Evolutionary conservation across 2,113 vertebrate genomes (phyloP).

Genomic region (Cyanoderma ruficeps): DNA sequence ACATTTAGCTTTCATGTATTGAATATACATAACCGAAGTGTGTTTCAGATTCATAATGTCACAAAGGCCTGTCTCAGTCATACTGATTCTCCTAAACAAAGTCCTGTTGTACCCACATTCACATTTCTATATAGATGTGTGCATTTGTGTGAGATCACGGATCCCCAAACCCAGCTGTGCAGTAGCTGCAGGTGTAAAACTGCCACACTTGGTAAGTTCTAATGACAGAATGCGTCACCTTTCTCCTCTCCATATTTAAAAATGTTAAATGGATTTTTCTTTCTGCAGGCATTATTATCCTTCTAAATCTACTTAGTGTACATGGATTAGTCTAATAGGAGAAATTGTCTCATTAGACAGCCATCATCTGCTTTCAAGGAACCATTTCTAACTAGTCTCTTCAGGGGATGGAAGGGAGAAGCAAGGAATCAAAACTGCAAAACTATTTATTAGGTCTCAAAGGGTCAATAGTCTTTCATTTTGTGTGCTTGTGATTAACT

Average conservation of each 20-base stretch:
- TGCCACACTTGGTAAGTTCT: background rate
- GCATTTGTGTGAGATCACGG: background rate
- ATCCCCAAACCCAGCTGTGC: accelerated
- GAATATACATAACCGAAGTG: background rate
- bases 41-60: slow-evolving; percentile 41
- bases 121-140: background rate
- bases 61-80: background rate
- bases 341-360: background rate
- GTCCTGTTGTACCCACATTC: background rate
- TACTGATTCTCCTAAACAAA: background rate
- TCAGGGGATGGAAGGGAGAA: background rate
- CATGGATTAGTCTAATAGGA: background rate
- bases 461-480: background rate
- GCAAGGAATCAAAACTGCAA: background rate
- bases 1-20: background rate
- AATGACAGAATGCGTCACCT: background rate
- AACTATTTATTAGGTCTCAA: background rate
- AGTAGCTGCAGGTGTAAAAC: background rate
- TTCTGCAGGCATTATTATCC: background rate
- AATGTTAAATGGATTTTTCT: background rate
- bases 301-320: background rate
- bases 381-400: background rate
- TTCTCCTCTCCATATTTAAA: background rate
- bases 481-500: background rate
- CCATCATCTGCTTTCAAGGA: background rate